A percentile compares a stretch with the other conserved stretches of the same genome.
Conservation (phyloP, 2,888 invertebrate species). For the Ctenicera cuprea region DNA sequence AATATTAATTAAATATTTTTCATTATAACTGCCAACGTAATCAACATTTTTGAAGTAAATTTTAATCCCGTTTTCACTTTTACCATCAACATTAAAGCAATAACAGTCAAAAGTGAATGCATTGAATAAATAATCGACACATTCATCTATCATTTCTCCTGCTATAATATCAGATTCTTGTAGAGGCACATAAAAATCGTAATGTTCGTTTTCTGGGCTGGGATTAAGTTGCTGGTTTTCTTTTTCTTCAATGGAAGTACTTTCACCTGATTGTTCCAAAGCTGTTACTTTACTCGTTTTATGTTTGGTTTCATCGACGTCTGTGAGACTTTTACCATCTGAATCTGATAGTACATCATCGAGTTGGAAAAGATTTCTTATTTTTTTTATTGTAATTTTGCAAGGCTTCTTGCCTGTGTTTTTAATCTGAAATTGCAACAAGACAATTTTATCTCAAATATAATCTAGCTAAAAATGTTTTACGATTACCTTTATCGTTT, state of each 20-base stretch:
- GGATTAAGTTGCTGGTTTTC: neutral
- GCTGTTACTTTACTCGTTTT: neutral
- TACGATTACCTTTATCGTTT: neutral
- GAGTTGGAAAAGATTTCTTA: constrained; percentile 8
- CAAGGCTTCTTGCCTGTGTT: constrained; percentile 55
- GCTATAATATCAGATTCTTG: constrained; percentile 12
- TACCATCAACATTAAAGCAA: constrained; percentile 50
- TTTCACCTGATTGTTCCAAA: neutral
- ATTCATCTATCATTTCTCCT: constrained; percentile 39
- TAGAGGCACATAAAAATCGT: neutral
- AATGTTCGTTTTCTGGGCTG: neutral
- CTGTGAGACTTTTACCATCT: neutral
- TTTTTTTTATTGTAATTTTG: constrained; percentile 50
- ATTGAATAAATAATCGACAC: constrained; percentile 55
- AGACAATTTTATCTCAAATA: too few species aligned
- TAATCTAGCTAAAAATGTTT: too few species aligned
- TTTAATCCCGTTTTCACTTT: constrained; percentile 51
- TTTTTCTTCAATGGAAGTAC: neutral
- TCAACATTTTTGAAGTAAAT: constrained; percentile 55
- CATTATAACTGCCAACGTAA: constrained; percentile 56
- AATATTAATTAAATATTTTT: constrained; percentile 48
- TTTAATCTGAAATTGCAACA: constrained; percentile 49
- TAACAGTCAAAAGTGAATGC: constrained; percentile 57
- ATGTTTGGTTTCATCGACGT: neutral
- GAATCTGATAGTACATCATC: neutral